Conservation (phyloP, 2,113 vertebrate genomes). For the Mormoops blainvillei region DNA sequence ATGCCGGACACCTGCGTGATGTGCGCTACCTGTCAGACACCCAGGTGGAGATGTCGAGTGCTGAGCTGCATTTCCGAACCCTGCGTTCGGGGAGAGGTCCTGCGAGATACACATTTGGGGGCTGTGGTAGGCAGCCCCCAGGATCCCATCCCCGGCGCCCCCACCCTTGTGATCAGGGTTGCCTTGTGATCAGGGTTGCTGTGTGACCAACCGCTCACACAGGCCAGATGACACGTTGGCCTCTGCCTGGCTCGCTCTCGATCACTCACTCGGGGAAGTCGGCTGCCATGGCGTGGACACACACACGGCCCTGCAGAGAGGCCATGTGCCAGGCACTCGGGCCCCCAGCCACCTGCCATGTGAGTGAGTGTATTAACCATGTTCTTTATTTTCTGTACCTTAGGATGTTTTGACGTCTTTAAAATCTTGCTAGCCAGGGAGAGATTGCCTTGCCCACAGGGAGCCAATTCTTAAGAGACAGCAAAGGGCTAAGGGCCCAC, state of each 20-base stretch:
- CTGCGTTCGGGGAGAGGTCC: background rate
- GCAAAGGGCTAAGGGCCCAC: background rate
- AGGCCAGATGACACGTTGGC: no score
- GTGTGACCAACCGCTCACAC: background rate
- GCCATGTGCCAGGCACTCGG: background rate
- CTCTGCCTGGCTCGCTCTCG: background rate
- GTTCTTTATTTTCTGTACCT: background rate
- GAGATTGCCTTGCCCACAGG: background rate
- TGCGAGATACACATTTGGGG: background rate
- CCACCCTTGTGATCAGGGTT: background rate
- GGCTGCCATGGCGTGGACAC: background rate
- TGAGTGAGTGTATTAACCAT: background rate
- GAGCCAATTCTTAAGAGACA: background rate
- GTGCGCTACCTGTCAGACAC: background rate
- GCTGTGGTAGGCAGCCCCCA: background rate
- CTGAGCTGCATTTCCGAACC: background rate
- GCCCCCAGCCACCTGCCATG: background rate
- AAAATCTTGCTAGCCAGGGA: background rate
- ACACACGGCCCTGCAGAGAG: background rate
- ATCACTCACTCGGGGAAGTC: background rate
- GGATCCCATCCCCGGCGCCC: background rate
- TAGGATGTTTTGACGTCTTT: background rate
- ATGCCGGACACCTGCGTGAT: rapidly evolving
- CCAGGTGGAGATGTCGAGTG: background rate
- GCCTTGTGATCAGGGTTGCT: background rate